Conservation (phyloP, 2,113 vertebrate species). For the Origma solitaria region DNA sequence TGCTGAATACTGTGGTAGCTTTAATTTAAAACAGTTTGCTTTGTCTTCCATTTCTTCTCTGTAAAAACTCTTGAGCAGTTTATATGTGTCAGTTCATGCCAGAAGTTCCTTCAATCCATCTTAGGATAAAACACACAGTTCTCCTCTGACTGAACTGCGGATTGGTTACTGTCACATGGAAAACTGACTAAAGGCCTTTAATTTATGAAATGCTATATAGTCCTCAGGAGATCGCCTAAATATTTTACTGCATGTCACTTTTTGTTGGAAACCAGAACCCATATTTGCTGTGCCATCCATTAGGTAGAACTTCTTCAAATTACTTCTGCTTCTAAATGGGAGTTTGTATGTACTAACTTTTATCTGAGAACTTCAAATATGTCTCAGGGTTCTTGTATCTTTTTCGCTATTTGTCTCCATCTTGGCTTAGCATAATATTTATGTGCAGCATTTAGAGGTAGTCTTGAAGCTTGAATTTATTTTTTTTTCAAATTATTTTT, state of each 20-base stretch:
- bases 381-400: neutral
- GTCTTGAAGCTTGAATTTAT: neutral
- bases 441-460: neutral
- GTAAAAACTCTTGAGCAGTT: neutral
- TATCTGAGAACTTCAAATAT: neutral
- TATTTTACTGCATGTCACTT: conserved; percentile 50
- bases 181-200: conserved; percentile 34
- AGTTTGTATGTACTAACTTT: neutral
- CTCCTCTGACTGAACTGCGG: neutral
- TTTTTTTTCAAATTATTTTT: neutral
- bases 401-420: neutral
- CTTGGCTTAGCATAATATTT: neutral
- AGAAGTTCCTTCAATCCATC: conserved; percentile 10
- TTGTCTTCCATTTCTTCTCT: neutral
- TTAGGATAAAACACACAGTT: conserved; percentile 25
- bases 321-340: conserved; percentile 10
- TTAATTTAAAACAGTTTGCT: conserved; percentile 1
- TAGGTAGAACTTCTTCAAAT: conserved; percentile 22
- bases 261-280: conserved; percentile 55
- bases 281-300: neutral
- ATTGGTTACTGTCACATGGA: neutral
- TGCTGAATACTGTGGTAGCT: neutral
- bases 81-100: neutral
- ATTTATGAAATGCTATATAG: conserved; percentile 24
- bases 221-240: conserved; percentile 40